phyloP scores from a whole-genome alignment of 2,888 invertebrate species.

The Cotesia congregata region DNA sequence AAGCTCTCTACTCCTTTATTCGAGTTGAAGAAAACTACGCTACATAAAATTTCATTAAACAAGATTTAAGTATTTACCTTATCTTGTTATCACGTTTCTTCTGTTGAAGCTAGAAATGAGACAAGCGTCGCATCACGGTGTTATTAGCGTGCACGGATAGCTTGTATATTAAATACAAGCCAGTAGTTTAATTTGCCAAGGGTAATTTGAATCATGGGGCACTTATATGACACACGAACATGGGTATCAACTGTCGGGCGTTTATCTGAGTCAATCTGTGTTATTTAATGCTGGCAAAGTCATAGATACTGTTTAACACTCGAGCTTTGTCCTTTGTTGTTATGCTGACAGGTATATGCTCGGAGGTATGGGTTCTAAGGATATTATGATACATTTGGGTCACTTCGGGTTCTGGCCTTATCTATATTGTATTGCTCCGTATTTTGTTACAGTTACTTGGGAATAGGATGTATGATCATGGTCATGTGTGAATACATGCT shows the following conservation, averaged over 20 bases:
- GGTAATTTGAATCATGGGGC: not conserved
- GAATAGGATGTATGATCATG: no score
- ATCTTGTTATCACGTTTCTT: not conserved
- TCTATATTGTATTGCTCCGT: no score
- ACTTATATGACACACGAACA: not conserved
- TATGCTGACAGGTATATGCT: no score
- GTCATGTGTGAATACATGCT: no score
- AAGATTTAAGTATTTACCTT: no score
- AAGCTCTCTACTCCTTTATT: constrained; percentile 21
- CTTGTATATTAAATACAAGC: not conserved
- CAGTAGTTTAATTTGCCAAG: not conserved
- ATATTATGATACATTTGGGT: no score
- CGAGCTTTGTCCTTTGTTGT: no score
- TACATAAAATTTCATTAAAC: not conserved
- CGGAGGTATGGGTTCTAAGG: no score
- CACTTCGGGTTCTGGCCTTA: no score
- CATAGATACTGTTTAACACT: no score
- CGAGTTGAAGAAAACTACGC: not conserved
- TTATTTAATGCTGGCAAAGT: not conserved
- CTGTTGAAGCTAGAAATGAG: not conserved
- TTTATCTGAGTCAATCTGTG: not conserved
- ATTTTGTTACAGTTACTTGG: no score
- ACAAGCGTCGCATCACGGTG: not conserved
- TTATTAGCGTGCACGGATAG: not conserved
- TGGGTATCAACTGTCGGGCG: not conserved